Evolutionary conservation across 2,113 vertebrate genomes (phyloP).

Genomic region (Taxidea taxus): DNA sequence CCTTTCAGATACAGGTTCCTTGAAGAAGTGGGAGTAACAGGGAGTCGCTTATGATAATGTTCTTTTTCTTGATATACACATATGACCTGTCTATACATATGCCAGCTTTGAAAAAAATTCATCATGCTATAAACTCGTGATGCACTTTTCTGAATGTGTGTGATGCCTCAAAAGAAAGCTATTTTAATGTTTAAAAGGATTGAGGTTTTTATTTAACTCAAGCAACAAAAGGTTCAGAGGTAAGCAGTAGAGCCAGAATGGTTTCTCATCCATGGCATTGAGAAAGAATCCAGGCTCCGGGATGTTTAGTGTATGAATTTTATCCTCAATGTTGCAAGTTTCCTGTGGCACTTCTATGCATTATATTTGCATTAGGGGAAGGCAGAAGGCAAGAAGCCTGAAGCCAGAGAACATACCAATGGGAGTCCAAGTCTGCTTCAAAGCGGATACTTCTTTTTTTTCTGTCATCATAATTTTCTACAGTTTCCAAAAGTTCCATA

Average conservation of each 20-base stretch:
- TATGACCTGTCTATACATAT: neutral
- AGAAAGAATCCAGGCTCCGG: neutral
- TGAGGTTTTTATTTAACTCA: neutral
- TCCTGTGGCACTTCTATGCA: neutral
- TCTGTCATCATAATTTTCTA: neutral
- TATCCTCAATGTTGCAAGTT: neutral
- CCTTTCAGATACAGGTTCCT: neutral
- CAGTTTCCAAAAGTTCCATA: neutral
- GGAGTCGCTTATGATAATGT: neutral
- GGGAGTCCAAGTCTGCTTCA: neutral
- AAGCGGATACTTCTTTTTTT: neutral
- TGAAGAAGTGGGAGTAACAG: neutral
- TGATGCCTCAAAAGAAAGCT: neutral
- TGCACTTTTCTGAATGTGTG: neutral
- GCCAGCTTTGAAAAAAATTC: constrained; percentile 35
- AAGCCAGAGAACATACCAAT: neutral
- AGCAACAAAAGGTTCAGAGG: neutral
- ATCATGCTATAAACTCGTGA: neutral
- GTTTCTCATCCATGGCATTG: neutral
- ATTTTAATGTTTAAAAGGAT: neutral
- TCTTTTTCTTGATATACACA: neutral
- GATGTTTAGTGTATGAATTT: neutral
- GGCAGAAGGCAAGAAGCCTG: neutral
- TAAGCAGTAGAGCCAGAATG: neutral
- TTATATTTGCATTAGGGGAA: neutral